phyloP scores from a whole-genome alignment of 53 echinoderm and acorn worm genomes.

The Hippasteria phrygiana region DNA sequence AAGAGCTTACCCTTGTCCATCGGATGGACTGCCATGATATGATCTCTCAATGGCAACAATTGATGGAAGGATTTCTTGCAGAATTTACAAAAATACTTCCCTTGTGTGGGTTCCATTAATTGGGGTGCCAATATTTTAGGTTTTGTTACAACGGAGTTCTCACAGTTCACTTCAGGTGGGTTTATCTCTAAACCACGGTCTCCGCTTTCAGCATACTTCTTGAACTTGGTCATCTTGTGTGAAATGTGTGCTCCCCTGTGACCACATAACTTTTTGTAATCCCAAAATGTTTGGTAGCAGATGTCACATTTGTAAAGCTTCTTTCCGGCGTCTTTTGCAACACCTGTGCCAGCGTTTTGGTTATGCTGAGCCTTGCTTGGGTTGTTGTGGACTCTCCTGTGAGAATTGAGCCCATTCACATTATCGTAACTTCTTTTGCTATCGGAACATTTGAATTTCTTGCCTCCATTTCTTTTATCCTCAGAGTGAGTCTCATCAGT shows the following conservation, averaged over 20 bases:
- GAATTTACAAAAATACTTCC: slow-evolving; percentile 33
- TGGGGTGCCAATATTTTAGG: neutral
- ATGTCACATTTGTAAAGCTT: slow-evolving; percentile 38
- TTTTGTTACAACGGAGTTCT: neutral
- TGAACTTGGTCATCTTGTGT: slow-evolving; percentile 21
- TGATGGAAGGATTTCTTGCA: neutral
- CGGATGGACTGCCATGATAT: slow-evolving; percentile 7
- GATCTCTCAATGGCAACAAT: slow-evolving; percentile 1
- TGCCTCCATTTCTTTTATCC: neutral
- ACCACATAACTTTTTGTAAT: slow-evolving; percentile 58
- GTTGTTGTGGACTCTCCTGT: neutral
- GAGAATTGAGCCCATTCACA: slow-evolving; percentile 34
- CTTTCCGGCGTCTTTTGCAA: neutral
- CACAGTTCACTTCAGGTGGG: neutral
- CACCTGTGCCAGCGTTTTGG: neutral
- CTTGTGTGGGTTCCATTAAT: neutral
- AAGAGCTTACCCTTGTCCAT: slow-evolving; percentile 13
- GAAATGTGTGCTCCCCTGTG: slow-evolving; percentile 62
- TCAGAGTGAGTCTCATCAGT: neutral
- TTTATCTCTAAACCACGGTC: neutral
- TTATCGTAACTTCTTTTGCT: slow-evolving; percentile 6
- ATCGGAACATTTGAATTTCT: neutral
- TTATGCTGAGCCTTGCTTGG: neutral
- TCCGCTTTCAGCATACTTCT: slow-evolving; percentile 7
- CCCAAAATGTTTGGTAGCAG: slow-evolving; percentile 67